A percentile compares a stretch with the other conserved stretches of the same genome.
phyloP scores from a whole-genome alignment of 1,140 invertebrate species.

The Trichoplusia ni region DNA sequence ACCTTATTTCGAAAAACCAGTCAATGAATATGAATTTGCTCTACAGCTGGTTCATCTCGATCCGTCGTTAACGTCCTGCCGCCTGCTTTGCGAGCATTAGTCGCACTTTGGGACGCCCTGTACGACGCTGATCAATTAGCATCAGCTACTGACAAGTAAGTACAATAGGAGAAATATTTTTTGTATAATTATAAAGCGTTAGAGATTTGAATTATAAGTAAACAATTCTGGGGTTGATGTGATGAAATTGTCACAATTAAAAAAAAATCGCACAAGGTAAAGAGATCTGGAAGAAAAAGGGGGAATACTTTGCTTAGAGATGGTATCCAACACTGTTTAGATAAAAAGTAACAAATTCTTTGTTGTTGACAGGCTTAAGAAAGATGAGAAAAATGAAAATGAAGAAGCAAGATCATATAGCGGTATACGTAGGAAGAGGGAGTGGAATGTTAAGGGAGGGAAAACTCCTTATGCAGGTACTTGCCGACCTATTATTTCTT shows the following conservation, averaged over 20 bases:
- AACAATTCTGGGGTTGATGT: no score
- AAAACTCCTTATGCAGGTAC: constrained; percentile 57
- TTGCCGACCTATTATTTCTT: background rate
- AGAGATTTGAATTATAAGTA: no score
- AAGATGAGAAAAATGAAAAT: constrained; percentile 60
- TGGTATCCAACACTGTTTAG: no score
- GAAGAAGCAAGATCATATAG: constrained; percentile 47
- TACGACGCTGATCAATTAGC: constrained; percentile 76
- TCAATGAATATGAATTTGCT: constrained; percentile 39
- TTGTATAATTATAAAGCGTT: no score
- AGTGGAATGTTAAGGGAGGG: constrained; percentile 44
- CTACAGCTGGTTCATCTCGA: constrained; percentile 58
- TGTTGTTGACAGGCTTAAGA: constrained; percentile 45
- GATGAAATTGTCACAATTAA: no score
- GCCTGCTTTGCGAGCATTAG: constrained; percentile 91
- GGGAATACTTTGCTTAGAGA: no score
- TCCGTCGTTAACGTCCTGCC: constrained; percentile 89
- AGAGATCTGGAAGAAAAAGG: no score
- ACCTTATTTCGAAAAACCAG: no score
- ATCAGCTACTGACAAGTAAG: constrained; percentile 65
- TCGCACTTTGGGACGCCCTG: constrained; percentile 95
- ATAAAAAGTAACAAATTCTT: background rate
- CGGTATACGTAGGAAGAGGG: constrained; percentile 55
- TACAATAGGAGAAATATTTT: no score
- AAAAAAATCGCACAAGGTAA: no score